phyloP scores from a whole-genome alignment of 2,797 vertebrate species.

The Oophaga sylvatica region DNA sequence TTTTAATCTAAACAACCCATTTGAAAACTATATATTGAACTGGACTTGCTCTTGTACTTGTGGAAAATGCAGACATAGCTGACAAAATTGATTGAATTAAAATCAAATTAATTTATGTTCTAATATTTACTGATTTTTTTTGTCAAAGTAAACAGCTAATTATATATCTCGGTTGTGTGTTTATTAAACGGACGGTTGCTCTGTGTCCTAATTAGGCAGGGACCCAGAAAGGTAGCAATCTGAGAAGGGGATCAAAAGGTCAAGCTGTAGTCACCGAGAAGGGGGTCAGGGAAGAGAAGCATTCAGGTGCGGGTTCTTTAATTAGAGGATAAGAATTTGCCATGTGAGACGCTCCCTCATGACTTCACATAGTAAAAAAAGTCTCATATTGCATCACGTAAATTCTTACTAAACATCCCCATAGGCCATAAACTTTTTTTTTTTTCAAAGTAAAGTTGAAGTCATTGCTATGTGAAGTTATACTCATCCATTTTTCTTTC shows the following conservation, averaged over 20 bases:
- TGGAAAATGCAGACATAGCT: not conserved
- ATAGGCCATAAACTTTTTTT: not conserved
- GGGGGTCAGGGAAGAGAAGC: not conserved
- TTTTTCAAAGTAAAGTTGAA: not conserved
- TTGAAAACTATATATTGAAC: not conserved
- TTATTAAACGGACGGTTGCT: conserved; percentile 52
- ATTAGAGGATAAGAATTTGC: conserved; percentile 33
- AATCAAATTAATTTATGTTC: not conserved
- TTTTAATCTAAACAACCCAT: too few species aligned
- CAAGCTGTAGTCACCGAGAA: conserved; percentile 21
- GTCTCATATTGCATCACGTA: conserved; percentile 2
- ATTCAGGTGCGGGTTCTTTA: conserved; percentile 44
- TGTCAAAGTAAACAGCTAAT: conserved; percentile 35
- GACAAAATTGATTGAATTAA: not conserved
- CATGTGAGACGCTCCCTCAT: not conserved
- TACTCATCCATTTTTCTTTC: not conserved
- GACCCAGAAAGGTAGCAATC: conserved; percentile 62
- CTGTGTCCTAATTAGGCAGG: conserved; percentile 62
- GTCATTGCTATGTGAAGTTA: not conserved
- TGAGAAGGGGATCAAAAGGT: conserved; percentile 62
- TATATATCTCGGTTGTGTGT: conserved; percentile 45
- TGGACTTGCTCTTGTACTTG: not conserved
- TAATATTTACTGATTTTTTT: conserved; percentile 30
- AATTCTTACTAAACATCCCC: not conserved
- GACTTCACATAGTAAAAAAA: conserved; percentile 7